Conservation (phyloP, 2,797 vertebrate genomes). For the Heliangelus exortis region DNA sequence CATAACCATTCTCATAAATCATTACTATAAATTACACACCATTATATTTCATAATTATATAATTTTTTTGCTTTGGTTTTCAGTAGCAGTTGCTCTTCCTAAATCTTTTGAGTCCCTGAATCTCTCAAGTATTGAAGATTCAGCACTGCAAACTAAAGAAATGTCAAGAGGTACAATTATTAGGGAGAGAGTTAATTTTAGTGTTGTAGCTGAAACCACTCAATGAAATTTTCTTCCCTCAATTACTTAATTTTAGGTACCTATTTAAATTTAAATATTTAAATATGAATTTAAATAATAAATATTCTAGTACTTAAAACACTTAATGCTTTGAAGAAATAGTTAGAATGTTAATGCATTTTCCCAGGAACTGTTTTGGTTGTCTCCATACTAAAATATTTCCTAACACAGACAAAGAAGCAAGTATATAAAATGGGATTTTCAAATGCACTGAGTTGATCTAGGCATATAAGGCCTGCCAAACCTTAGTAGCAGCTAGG, state of each 20-base stretch:
- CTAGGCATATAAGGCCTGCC: background rate
- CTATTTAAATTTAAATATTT: conserved; percentile 27
- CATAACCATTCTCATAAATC: background rate
- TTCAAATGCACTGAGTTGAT: background rate
- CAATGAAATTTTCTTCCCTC: background rate
- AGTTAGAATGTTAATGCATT: background rate
- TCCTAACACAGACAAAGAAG: background rate
- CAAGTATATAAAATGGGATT: background rate
- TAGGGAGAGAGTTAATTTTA: background rate
- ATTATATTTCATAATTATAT: background rate
- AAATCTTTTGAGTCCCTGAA: background rate
- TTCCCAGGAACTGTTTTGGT: background rate
- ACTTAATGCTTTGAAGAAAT: background rate
- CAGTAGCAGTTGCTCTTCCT: background rate
- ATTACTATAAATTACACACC: background rate
- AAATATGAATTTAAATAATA: background rate
- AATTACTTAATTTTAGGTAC: conserved; percentile 55
- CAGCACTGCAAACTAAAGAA: background rate
- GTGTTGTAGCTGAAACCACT: background rate
- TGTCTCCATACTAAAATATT: background rate
- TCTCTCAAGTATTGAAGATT: background rate
- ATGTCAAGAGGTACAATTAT: conserved; percentile 44
- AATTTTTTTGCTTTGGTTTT: background rate
- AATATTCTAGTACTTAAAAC: conserved; percentile 13
- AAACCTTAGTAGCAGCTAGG: background rate